Evolutionary conservation across 2,113 vertebrate species (phyloP), one percentile per base, ranked within the genome.

Genomic region (Dasyornis broadbenti): DNA sequence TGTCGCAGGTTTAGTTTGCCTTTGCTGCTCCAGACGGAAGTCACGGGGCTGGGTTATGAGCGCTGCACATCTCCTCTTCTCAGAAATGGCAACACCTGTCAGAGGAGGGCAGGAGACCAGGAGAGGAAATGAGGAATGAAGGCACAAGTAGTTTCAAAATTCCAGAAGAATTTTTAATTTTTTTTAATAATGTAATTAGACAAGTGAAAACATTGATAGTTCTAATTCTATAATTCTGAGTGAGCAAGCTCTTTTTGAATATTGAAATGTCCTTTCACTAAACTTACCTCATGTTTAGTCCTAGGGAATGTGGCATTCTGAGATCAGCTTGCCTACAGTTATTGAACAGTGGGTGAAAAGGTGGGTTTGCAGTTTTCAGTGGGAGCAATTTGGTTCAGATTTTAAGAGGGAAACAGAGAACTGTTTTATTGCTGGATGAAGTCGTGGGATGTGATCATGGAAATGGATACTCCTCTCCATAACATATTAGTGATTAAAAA

Each of bases 381-480:
- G 35, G 15, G 9, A 79, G 24, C 22, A 47, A 22, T 71, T 52
- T 22, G 21, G 49, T 84, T 84, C 19, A 44, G 27, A 18, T 16
- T 50, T 61, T n/a, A 70, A 35, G 8, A 79, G 10, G 15, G 78
- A 68, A 65, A 40, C 8, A 89, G 27, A 33, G 10, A 3, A 39
- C 8, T 28, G 5, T 45, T 84, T 69, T n/a, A 27, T 64, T 87
- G 33, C 15, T 57, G 24, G 17, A 39, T 83, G 31, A 80, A 77
- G 24, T 44, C 0, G 0, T 24, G 4, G 17, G 17, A 7, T n/a
- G 23, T 59, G 17, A 61, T 33, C 5, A 27, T 11, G 33, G 18
- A 59, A 81, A 59, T n/a, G 23, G 18, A 39, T 56, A 42, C 4
- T 47, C 11, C 1, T 53, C 10, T 44, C 28, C 31, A 15, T 31